A percentile compares a stretch with the other conserved stretches of the same genome.
These are phyloP conservation scores for Propithecus perrieri DNA, from an alignment of 2,797 vertebrate genomes.

Conservation along the genomic window DNA sequence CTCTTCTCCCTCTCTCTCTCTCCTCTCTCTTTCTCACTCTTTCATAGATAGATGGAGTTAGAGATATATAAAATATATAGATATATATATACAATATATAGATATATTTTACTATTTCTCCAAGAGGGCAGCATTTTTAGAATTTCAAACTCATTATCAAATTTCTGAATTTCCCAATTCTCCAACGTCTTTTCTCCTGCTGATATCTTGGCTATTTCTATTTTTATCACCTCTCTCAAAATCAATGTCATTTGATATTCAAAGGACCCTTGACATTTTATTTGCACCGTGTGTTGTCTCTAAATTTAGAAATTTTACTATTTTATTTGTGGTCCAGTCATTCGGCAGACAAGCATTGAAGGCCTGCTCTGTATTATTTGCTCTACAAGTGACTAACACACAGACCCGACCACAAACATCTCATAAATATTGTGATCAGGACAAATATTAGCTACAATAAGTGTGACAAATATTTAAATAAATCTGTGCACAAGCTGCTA, in stretches of 20 bases:
- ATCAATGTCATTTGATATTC: not conserved
- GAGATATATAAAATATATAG: not conserved
- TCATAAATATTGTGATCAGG: not conserved
- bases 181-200: not conserved
- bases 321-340: not conserved
- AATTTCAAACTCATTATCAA: not conserved
- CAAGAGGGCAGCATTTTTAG: not conserved
- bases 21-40: not conserved
- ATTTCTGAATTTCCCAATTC: not conserved
- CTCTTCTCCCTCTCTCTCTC: not conserved
- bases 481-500: not conserved
- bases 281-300: not conserved
- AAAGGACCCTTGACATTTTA: not conserved
- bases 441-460: not conserved
- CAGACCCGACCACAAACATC: not conserved
- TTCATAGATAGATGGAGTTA: not conserved
- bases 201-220: not conserved
- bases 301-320: not conserved
- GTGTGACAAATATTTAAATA: not conserved
- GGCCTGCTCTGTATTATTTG: not conserved
- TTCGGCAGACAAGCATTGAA: not conserved
- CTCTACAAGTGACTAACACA: not conserved
- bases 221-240: not conserved
- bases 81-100: not conserved
- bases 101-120: not conserved